Base-by-base conservation (phyloP, 2,113 vertebrate species). In the Jaculus jaculus region DNA sequence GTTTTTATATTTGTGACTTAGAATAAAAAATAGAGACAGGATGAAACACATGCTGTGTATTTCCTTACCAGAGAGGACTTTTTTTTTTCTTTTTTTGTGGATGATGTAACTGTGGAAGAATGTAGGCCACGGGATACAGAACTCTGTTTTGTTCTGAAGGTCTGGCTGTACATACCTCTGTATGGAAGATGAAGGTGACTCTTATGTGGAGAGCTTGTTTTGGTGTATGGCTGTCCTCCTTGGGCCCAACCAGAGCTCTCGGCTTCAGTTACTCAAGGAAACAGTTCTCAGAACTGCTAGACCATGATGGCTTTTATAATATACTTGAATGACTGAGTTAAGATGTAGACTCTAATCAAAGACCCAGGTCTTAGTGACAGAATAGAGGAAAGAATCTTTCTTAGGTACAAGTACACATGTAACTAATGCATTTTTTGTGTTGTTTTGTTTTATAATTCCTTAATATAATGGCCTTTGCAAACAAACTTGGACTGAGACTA, bases 231-330 rank as follows among this genome's bases (percentile, higher is more conserved):
- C 13, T 78, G 16, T 42, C 23, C 11, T 77, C 28, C 17, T 89
- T 54, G 9, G 23, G 61, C 8, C 16, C 24, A 80, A 23, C 16
- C 3, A 37, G 18, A 28, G 28, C 32, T 79, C 23, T 17, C 72
- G 79, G 0, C 24, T 60, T 61, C n/a, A 77, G 47, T 87, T 69
- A 69, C 39, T 84, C 78, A 47, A 34, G n/a, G 72, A 6, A 72
- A 66, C 86, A 39, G 60, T 87, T 81, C 69, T 47, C 73, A 32
- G 51, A 26, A 77, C 37, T 58, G 39, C 30, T 42, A 37, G 51
- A 66, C 20, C 34, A 58, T 61, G 58, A 65, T 84, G 77, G 84
- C 82, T 81, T 89, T 84, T 94, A 73, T 60, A 87, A 54, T 75
- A 26, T 16, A 83, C 71, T 58, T 77, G 37, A 66, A 11, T 84